Conservation (phyloP, 2,888 invertebrate genomes). For the Mechanitis mazaeus region DNA sequence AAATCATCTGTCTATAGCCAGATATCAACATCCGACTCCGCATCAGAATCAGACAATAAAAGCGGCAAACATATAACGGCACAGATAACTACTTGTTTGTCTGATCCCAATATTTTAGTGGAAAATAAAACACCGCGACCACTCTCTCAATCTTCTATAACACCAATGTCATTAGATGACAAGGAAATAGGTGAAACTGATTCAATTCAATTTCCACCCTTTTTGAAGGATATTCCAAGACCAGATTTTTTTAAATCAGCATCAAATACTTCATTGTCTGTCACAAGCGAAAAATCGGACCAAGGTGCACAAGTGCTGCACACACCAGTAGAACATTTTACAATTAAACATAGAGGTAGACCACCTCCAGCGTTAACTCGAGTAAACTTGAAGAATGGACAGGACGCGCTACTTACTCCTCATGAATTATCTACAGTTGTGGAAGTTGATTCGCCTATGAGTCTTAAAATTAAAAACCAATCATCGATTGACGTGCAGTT, state of each 20-base stretch:
- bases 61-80: conserved; percentile 39
- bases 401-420: conserved; percentile 51
- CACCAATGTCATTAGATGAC: conserved; percentile 15
- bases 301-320: conserved; percentile 15
- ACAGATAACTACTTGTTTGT: conserved; percentile 21
- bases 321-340: conserved; percentile 16
- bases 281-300: conserved; percentile 26
- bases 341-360: conserved; percentile 43
- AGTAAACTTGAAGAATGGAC: conserved; percentile 51
- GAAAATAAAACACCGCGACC: conserved; percentile 21
- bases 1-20: conserved; percentile 63
- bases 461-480: conserved; percentile 60
- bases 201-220: conserved; percentile 40
- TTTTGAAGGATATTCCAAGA: conserved; percentile 57
- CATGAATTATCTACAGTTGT: conserved; percentile 82
- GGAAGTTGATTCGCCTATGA: conserved; percentile 81
- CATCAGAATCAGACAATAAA: conserved; percentile 54
- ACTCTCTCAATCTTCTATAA: conserved; percentile 7
- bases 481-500: conserved; percentile 41
- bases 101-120: conserved; percentile 9
- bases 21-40: conserved; percentile 54
- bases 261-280: conserved; percentile 20
- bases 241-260: conserved; percentile 38
- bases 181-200: conserved; percentile 22
- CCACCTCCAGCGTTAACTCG: conserved; percentile 68